Conservation (phyloP, 92 coral and sea anemone genomes). For the Phenganax marumi region DNA sequence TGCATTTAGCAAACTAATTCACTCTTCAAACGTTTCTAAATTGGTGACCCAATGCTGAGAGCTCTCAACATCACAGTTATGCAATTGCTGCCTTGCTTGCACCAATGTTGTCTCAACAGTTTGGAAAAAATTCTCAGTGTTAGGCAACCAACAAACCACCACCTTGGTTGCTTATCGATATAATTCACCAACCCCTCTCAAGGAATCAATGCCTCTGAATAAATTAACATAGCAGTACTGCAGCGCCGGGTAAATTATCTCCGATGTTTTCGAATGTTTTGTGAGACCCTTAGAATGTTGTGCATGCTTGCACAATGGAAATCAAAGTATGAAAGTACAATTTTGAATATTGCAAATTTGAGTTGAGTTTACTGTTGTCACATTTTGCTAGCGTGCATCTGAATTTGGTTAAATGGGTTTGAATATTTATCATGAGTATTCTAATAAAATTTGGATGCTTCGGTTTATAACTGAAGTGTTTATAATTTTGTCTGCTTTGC, state of each 20-base stretch:
- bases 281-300: slow-evolving; percentile 22
- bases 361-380: not conserved
- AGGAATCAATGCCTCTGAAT: not conserved
- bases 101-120: not conserved
- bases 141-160: not conserved
- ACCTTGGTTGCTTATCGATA: not conserved
- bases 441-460: too few relatives aligned
- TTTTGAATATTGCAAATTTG: not conserved
- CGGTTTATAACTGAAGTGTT: too few relatives aligned
- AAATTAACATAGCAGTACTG: not conserved
- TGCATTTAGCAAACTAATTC: not conserved
- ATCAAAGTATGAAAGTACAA: not conserved
- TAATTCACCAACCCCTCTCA: not conserved
- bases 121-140: not conserved
- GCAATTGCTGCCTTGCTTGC: not conserved
- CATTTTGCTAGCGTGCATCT: too few relatives aligned
- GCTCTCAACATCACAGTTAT: not conserved
- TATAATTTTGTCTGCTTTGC: too few relatives aligned
- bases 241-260: too few relatives aligned
- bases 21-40: slow-evolving; percentile 13
- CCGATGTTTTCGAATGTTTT: slow-evolving; percentile 10
- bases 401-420: too few relatives aligned
- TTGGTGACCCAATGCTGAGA: slow-evolving; percentile 6
- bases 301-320: not conserved
- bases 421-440: not conserved